Conservation (phyloP, 2,888 invertebrate genomes). For the Lysandra coridon region DNA sequence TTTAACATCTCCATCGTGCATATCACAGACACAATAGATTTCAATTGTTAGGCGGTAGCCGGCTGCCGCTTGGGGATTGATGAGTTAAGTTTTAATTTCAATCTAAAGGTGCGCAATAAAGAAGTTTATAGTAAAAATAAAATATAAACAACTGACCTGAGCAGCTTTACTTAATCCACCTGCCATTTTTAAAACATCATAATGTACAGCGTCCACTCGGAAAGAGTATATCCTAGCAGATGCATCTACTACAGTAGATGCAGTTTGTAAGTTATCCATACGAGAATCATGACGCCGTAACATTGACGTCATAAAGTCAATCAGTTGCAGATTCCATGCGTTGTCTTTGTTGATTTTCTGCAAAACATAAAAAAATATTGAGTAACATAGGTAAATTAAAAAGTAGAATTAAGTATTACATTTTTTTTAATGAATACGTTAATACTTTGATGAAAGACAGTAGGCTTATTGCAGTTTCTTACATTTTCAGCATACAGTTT, state of each 20-base stretch:
- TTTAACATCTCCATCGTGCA: too few species aligned
- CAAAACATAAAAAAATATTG: slow-evolving; percentile 42
- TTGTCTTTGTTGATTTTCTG: slow-evolving; percentile 94
- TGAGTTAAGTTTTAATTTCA: too few species aligned
- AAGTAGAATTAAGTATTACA: too few species aligned
- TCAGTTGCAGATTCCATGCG: slow-evolving; percentile 92
- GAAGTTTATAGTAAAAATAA: neutral
- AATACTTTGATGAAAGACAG: too few species aligned
- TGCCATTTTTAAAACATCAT: slow-evolving; percentile 89
- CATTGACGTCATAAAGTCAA: slow-evolving; percentile 91
- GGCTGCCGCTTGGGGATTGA: too few species aligned
- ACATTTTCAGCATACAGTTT: slow-evolving; percentile 91
- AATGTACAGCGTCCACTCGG: slow-evolving; percentile 91
- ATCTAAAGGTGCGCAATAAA: neutral
- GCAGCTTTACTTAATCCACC: slow-evolving; percentile 82
- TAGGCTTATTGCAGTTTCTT: slow-evolving; percentile 49
- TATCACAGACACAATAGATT: too few species aligned
- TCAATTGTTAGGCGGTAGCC: too few species aligned
- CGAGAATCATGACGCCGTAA: slow-evolving; percentile 85
- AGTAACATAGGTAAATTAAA: neutral
- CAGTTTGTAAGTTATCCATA: slow-evolving; percentile 88
- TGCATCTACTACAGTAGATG: slow-evolving; percentile 92
- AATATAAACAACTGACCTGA: slow-evolving; percentile 46
- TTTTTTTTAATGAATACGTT: too few species aligned
- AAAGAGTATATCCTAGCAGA: slow-evolving; percentile 93